Evolutionary conservation across 2,113 vertebrate genomes (phyloP).

Genomic region (Mastomys natalensis): DNA sequence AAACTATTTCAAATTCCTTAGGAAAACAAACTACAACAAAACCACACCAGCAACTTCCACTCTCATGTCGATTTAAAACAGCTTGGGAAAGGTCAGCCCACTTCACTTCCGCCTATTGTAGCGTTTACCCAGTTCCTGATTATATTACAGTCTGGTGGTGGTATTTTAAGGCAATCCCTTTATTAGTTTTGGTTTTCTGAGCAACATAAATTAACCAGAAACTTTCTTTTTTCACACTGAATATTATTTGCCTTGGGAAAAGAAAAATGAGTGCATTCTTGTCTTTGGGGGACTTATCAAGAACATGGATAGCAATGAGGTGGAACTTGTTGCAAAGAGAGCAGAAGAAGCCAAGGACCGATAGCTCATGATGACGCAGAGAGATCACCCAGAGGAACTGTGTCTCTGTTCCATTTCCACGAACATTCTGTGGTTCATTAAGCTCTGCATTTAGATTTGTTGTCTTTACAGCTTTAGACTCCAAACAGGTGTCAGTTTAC

Average conservation of each 20-base stretch:
- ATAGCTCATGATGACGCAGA: conserved; percentile 80
- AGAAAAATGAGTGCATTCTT: neutral
- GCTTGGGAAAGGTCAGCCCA: conserved; percentile 82
- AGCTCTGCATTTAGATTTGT: neutral
- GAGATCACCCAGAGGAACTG: conserved; percentile 74
- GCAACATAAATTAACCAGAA: conserved; percentile 69
- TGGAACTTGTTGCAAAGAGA: neutral
- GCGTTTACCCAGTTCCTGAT: conserved; percentile 83
- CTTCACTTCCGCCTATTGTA: conserved; percentile 87
- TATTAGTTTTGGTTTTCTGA: conserved; percentile 75
- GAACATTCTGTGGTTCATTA: neutral
- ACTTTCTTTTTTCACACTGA: conserved; percentile 61
- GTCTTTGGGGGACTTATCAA: conserved; percentile 12
- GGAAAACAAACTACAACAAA: conserved; percentile 69
- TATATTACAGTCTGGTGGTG: conserved; percentile 74
- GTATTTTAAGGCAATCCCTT: conserved; percentile 62
- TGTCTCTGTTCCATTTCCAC: neutral
- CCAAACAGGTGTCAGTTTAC: neutral
- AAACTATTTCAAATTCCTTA: conserved; percentile 60
- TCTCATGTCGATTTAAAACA: conserved; percentile 72
- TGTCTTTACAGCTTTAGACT: neutral
- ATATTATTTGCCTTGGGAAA: conserved; percentile 60
- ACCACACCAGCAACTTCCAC: conserved; percentile 68
- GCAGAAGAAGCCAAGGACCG: conserved; percentile 35
- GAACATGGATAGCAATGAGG: neutral